Evolutionary conservation across 2,888 invertebrate genomes (phyloP).

Genomic region (Tribolium freemani): DNA sequence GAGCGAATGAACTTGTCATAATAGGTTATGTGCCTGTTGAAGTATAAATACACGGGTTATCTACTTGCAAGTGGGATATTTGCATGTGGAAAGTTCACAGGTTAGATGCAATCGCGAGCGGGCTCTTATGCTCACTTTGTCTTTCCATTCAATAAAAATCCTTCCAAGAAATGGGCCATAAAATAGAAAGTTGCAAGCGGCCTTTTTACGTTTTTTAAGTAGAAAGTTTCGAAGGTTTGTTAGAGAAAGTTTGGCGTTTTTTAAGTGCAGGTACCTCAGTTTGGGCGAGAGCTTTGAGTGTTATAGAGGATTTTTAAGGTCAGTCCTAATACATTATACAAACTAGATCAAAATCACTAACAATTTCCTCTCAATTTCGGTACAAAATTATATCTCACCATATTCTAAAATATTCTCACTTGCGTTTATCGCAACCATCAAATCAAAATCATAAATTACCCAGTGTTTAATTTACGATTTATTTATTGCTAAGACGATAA

Average conservation of each 20-base stretch:
- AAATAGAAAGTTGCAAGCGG: conserved; percentile 30
- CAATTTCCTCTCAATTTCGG: background rate
- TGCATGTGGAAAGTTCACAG: conserved; percentile 65
- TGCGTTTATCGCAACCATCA: too few species aligned
- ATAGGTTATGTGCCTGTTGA: conserved; percentile 61
- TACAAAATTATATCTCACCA: background rate
- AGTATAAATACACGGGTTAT: conserved; percentile 61
- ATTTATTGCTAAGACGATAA: background rate
- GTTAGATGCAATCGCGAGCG: conserved; percentile 61
- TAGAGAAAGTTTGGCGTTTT: conserved; percentile 25
- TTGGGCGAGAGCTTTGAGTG: background rate
- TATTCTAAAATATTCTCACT: too few species aligned
- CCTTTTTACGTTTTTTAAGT: conserved; percentile 31
- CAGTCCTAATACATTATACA: conserved; percentile 1
- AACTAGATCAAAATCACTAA: background rate
- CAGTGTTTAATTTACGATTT: background rate
- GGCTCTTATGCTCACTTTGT: conserved; percentile 35
- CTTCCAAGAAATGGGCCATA: conserved; percentile 24
- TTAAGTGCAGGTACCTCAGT: conserved; percentile 24
- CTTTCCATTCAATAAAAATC: conserved; percentile 38
- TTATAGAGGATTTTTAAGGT: conserved; percentile 8
- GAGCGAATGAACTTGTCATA: conserved; percentile 63
- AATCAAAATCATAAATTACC: background rate
- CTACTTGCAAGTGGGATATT: conserved; percentile 64
- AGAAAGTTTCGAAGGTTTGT: conserved; percentile 25